A percentile compares a stretch with the other conserved stretches of the same genome.
phyloP scores from a whole-genome alignment of 2,888 invertebrate species.

The Dasysyrphus albostriatus region DNA sequence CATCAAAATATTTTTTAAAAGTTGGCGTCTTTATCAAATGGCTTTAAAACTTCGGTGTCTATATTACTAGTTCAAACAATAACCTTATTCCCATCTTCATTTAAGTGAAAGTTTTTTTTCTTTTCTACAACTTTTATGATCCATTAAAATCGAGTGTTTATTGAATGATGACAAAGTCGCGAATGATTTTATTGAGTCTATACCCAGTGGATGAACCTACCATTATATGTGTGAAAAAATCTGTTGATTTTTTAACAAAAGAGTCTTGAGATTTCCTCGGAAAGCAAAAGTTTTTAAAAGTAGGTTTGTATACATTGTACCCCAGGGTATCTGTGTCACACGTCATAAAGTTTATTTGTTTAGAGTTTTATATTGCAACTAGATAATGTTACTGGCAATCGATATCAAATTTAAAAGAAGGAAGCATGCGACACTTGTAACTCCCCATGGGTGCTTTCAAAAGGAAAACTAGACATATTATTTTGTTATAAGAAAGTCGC shows the following conservation, averaged over 20 bases:
- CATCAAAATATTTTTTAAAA: no score
- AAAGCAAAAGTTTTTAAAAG: not conserved
- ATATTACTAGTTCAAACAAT: not conserved
- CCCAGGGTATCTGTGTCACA: not conserved
- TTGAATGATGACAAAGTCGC: not conserved
- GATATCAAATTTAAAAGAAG: no score
- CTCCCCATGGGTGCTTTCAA: no score
- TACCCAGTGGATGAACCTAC: not conserved
- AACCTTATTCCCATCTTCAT: not conserved
- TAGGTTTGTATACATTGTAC: not conserved
- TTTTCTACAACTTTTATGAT: not conserved
- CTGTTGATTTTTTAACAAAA: not conserved
- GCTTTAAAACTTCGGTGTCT: not conserved
- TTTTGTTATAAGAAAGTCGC: no score
- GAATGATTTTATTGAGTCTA: slow-evolving; percentile 5
- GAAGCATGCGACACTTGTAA: no score
- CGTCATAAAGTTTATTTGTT: not conserved
- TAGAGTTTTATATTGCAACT: no score
- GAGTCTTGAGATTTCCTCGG: not conserved
- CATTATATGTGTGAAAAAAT: not conserved
- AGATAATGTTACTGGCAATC: no score
- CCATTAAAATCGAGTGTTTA: not conserved
- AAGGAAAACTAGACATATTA: no score
- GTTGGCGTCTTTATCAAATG: not conserved
- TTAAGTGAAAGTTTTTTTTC: not conserved